Evolutionary conservation across 2,888 invertebrate genomes (phyloP).

Genomic region (Carabus problematicus): DNA sequence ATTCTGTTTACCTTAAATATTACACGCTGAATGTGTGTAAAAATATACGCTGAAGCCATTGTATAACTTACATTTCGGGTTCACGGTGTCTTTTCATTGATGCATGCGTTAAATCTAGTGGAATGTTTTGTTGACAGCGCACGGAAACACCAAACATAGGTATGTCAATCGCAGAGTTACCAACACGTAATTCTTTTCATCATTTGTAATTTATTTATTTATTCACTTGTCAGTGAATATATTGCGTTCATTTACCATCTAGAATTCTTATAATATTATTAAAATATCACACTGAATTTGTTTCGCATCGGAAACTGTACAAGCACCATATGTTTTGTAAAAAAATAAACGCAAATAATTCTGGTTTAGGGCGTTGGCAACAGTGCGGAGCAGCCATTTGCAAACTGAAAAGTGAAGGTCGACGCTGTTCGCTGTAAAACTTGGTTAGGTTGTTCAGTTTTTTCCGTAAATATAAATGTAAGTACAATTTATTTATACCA

Average conservation of each 20-base stretch:
- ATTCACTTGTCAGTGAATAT: background rate
- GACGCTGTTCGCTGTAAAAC: conserved; percentile 57
- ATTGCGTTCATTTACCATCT: background rate
- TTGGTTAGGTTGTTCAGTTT: conserved; percentile 60
- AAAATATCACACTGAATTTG: background rate
- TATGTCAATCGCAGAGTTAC: conserved; percentile 12
- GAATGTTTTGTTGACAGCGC: conserved; percentile 36
- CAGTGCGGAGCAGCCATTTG: conserved; percentile 53
- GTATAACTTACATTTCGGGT: too few relatives aligned
- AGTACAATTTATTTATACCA: conserved; percentile 47
- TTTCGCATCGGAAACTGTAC: background rate
- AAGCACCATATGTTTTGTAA: background rate
- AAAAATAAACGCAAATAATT: background rate
- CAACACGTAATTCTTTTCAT: conserved; percentile 2
- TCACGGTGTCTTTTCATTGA: too few relatives aligned
- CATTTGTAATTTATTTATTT: background rate
- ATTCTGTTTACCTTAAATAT: background rate
- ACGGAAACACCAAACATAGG: conserved; percentile 22
- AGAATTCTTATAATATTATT: background rate
- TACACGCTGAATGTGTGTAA: too few relatives aligned
- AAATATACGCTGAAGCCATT: too few relatives aligned
- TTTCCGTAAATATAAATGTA: conserved; percentile 52
- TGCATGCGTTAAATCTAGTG: conserved; percentile 15
- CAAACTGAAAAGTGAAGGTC: conserved; percentile 54
- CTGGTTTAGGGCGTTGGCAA: conserved; percentile 23